phyloP scores from a whole-genome alignment of 2,888 invertebrate species.

The Amiota communis region DNA sequence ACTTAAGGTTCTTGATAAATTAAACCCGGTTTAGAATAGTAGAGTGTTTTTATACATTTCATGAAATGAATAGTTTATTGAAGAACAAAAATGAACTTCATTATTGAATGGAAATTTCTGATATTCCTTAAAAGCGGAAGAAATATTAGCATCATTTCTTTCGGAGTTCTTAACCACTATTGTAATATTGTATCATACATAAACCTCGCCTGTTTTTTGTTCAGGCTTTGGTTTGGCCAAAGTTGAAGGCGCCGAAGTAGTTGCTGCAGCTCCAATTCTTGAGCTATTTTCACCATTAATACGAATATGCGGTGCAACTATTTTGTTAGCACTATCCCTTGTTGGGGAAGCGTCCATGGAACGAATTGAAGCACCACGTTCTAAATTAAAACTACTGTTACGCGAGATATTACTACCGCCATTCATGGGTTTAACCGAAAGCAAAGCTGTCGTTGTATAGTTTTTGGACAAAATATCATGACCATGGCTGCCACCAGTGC shows the following conservation, averaged over 20 bases:
- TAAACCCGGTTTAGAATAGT: neutral
- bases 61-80: no score
- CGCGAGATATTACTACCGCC: slow-evolving; percentile 61
- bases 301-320: neutral
- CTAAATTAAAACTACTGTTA: slow-evolving; percentile 68
- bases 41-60: no score
- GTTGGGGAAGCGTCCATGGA: slow-evolving; percentile 48
- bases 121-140: no score
- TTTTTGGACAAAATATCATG: slow-evolving; percentile 34
- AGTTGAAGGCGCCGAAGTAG: slow-evolving; percentile 70
- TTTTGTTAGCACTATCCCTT: slow-evolving; percentile 45
- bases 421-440: slow-evolving; percentile 64
- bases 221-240: slow-evolving; percentile 70
- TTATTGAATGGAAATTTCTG: no score
- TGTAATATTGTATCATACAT: slow-evolving; percentile 58
- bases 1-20: neutral
- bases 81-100: no score
- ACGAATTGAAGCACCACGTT: slow-evolving; percentile 63
- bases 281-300: slow-evolving; percentile 38
- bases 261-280: slow-evolving; percentile 34
- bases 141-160: no score
- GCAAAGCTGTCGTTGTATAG: slow-evolving; percentile 59
- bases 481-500: slow-evolving; percentile 44
- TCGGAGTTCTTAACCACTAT: no score
- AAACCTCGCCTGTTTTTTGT: slow-evolving; percentile 71